Evolutionary conservation across 2,797 vertebrate genomes (phyloP), one percentile per base, ranked within the genome.

Genomic region (Spea hammondii): DNA sequence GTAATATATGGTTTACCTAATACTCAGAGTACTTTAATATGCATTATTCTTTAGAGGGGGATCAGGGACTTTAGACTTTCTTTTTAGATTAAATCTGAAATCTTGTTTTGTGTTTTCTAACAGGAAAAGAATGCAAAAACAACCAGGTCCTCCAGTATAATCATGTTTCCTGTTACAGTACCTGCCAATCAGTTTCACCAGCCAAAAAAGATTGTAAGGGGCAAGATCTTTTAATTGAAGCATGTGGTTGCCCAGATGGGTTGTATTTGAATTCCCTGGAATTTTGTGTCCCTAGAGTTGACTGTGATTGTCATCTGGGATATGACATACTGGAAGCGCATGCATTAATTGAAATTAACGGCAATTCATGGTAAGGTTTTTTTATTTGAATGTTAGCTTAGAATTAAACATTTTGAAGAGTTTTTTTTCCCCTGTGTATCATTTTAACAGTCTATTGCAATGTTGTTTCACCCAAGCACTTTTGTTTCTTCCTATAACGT

Each of bases 251-350:
- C 55, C 84, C 85, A 51, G 75, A 84, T 50, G 86, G 78, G 32
- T 82, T 46, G 73, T 88, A 84, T 77, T 48, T 81, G 70, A 85
- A 87, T 66, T 84, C 65, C 57, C 66, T 86, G 70, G 85, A 84
- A 17, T 59, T 17, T 5, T 89, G 88, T 83, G 86, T 88, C 32
- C n/a, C 32, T 9, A 82, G 70, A 48, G 77, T 79, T 17, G 62
- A 83, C 4, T 88, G 87, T 84, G 86, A 88, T 70, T 89, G 88
- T 70, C 85, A 86, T 49, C 5, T 87, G 11, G 74, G 79, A 51
- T 72, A 84, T n/a, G 66, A 78, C 4, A 76, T 86, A 5, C 0
- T 89, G 10, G 74, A 80, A 13, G 78, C 85, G 14, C 85, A 84
- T 8, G 77, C 71, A 49, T 65, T 74, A 45, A 80, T 86, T 51